phyloP scores from a whole-genome alignment of 2,888 invertebrate genomes.

The Tetranychus piercei region DNA sequence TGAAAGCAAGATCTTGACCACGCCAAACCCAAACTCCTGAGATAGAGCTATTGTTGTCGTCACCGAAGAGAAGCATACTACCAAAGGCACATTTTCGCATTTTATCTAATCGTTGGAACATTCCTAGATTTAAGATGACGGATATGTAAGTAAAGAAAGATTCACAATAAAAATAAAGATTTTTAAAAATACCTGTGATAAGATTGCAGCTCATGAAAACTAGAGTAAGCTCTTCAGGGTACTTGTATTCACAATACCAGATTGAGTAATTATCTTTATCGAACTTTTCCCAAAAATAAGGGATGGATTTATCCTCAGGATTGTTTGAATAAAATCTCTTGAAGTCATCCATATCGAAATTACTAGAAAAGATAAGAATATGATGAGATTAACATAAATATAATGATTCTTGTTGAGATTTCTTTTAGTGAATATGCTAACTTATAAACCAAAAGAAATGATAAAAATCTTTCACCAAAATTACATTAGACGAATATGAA shows the following conservation, averaged over 20 bases:
- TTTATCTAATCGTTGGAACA: conserved; percentile 95
- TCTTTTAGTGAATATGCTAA: too few relatives aligned
- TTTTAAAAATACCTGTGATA: conserved; percentile 49
- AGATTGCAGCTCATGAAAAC: conserved; percentile 97
- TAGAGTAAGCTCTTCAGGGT: conserved; percentile 69
- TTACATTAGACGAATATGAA: background rate
- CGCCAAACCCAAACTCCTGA: conserved; percentile 97
- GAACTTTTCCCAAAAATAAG: conserved; percentile 96
- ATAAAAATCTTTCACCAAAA: too few relatives aligned
- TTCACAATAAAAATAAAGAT: background rate
- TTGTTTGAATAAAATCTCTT: conserved; percentile 94
- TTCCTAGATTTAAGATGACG: conserved; percentile 44
- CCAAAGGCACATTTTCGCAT: conserved; percentile 92
- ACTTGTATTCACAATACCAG: conserved; percentile 94
- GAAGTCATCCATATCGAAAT: conserved; percentile 88
- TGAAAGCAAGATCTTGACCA: conserved; percentile 78
- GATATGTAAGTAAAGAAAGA: conserved; percentile 12
- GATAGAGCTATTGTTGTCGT: conserved; percentile 74
- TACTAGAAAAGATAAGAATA: conserved; percentile 36
- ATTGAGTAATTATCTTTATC: conserved; percentile 88
- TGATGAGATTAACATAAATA: background rate
- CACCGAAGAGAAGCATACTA: conserved; percentile 78
- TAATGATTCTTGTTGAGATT: conserved; percentile 22
- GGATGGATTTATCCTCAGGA: conserved; percentile 73
- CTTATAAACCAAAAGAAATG: conserved; percentile 24